Evolutionary conservation across 2,113 vertebrate species (phyloP), one percentile per base, ranked within the genome.

Genomic region (Caloenas nicobarica): DNA sequence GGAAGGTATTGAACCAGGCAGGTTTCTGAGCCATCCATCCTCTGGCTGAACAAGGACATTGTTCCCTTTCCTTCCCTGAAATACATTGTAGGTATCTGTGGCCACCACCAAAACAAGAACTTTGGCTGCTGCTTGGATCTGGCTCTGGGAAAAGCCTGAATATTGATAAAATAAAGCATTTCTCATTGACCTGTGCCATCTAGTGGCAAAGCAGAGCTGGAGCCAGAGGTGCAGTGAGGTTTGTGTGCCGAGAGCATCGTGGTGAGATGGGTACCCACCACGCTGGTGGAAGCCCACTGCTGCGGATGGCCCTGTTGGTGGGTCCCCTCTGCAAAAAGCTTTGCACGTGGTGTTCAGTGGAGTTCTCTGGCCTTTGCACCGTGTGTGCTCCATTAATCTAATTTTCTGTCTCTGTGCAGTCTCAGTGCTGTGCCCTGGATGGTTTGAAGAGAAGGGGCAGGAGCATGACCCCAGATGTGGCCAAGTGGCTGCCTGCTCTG

Each of bases 141-240:
- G 33, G 34, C 68, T 54, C 46, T 15, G 77, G 73, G 29, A 26
- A 11, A 74, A n/a, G 8, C 0, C 10, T 5, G 78, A 40, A 33
- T 33, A 6, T 5, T 2, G 81, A 40, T 48, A 42, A n/a, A 81
- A 80, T 18, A 0, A 10, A 58, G 8, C 66, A 97, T 97, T 97
- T 97, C 91, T 92, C 95, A 97, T 91, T 95, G 94, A 64, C 96
- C 96, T 95, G 88, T 96, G 97, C 97, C 97, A 97, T 94, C 97
- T 97, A 97, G 97, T 65, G 97, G 97, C 36, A 86, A 93, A 88
- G 88, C 33, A 4, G 83, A 46, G 95, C 78, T 78, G 95, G 72
- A 94, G 86, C 96, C 5, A 57, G 77, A 58, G 57, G 42, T 68
- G 71, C 33, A 5, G 64, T 13, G 1, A 61, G 13, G 29, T 26